Base-by-base conservation (phyloP, 2,888 invertebrate species). In the Xanthia togata region DNA sequence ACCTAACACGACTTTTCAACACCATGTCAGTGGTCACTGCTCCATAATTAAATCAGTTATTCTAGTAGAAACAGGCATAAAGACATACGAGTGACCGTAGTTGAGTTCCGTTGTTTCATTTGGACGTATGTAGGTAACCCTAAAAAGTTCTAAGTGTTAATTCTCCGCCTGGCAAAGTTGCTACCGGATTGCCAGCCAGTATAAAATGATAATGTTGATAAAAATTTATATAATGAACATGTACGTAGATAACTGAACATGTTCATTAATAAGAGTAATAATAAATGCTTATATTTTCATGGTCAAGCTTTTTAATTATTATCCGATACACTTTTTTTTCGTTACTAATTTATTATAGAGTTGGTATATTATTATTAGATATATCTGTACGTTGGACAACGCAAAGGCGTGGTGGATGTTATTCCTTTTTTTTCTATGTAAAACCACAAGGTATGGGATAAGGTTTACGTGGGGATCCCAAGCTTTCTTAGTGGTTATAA, bases 401-500 rank as follows among this genome's bases (percentile, higher is more conserved):
- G 53, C 53, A 73, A 87, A 78, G 87, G 81, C 76, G 78, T 78
- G 76, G 70, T 53, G 57, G 20, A 57, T 63, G 17, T 26, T 68
- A 70, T 62, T 74, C 26, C 23, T 77, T 53, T 73, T 73, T 87
- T 76, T 83, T 83, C 70, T 65, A 68, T 35, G 67, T 68, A 68
- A 75, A 88, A 81, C 86, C 88, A 79, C 86, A 88, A 78, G 53
- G 59, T 69, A 83, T 62, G 64, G 57, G 59, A 57, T 68, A 73
- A 47, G 53, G 63, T 62, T 50, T 67, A 26, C 57, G 23, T 38
- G 20, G 35, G 26, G 67, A 68, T 75, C 64, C 35, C 44, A 44
- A 76, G 70, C 74, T 78, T 63, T 63, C 59, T 69, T 76, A 76
- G 87, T 65, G 87, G 84, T 76, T 76, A 74, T 17, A 35, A n/a